Conservation (phyloP, 2,113 vertebrate species). For the Paratilapia polleni region DNA sequence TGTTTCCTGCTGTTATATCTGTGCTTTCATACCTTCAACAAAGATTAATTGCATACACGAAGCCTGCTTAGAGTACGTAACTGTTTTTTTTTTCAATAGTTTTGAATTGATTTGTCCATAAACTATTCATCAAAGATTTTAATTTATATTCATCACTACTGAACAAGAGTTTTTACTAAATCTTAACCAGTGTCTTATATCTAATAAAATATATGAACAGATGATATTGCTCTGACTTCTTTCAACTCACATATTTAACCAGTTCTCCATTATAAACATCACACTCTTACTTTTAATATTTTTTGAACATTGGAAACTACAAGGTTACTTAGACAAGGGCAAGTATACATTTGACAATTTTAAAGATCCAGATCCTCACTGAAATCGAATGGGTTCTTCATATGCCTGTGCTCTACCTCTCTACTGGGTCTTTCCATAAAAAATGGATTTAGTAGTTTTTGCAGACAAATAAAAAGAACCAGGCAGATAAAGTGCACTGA, state of each 20-base stretch:
- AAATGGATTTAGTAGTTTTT: too few relatives aligned
- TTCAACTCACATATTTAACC: neutral
- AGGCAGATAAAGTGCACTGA: neutral
- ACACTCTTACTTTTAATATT: neutral
- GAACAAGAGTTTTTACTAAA: slow-evolving; percentile 50
- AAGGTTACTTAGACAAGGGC: neutral
- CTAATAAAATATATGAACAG: slow-evolving; percentile 63
- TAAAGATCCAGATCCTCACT: too few relatives aligned
- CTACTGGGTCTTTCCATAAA: neutral
- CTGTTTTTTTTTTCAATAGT: slow-evolving; percentile 4
- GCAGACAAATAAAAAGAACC: too few relatives aligned
- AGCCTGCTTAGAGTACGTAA: neutral
- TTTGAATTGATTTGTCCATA: slow-evolving; percentile 13
- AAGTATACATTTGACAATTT: too few relatives aligned
- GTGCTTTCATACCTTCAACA: neutral
- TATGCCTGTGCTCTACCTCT: too few relatives aligned
- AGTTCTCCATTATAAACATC: neutral
- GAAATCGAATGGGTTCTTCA: too few relatives aligned
- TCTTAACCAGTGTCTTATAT: slow-evolving; percentile 60
- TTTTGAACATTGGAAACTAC: neutral
- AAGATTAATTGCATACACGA: neutral
- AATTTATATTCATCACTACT: slow-evolving; percentile 55
- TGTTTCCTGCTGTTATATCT: slow-evolving; percentile 3
- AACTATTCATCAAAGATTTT: slow-evolving; percentile 20
- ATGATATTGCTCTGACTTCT: neutral